These are phyloP conservation scores for Austrolebias charrua DNA, from an alignment of 2,797 vertebrate species.

Conservation along the genomic window DNA sequence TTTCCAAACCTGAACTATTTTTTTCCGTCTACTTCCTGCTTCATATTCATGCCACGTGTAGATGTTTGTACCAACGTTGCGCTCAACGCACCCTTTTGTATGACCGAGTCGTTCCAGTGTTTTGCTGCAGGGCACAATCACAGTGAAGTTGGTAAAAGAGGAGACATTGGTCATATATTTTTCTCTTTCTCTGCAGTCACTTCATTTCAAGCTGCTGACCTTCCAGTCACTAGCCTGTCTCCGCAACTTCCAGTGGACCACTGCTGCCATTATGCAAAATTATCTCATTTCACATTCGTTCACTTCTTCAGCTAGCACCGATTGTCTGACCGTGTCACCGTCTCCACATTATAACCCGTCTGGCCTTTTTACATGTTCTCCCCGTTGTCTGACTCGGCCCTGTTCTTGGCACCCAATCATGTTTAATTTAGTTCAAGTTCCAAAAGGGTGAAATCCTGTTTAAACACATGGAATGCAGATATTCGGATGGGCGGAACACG, in stretches of 20 bases:
- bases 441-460: constrained; percentile 48
- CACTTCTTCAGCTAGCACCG: constrained; percentile 45
- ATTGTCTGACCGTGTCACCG: constrained; percentile 60
- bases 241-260: constrained; percentile 37
- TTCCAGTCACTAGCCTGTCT: constrained; percentile 54
- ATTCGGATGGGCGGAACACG: constrained; percentile 28
- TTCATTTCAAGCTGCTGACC: constrained; percentile 53
- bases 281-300: constrained; percentile 60
- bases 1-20: background rate
- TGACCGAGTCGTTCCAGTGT: background rate
- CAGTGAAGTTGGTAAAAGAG: constrained; percentile 27
- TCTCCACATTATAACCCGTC: constrained; percentile 61
- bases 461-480: constrained; percentile 55
- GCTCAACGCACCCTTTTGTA: constrained; percentile 23
- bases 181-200: constrained; percentile 43
- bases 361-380: constrained; percentile 74
- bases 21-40: constrained; percentile 1
- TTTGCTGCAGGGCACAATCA: constrained; percentile 30
- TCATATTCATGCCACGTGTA: background rate
- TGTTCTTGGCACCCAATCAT: constrained; percentile 65
- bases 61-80: constrained; percentile 36
- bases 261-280: constrained; percentile 68
- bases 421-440: constrained; percentile 61
- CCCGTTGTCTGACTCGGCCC: constrained; percentile 41
- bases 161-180: constrained; percentile 34